phyloP scores from a whole-genome alignment of 92 coral and sea anemone species.

The Scolanthus callimorphus region DNA sequence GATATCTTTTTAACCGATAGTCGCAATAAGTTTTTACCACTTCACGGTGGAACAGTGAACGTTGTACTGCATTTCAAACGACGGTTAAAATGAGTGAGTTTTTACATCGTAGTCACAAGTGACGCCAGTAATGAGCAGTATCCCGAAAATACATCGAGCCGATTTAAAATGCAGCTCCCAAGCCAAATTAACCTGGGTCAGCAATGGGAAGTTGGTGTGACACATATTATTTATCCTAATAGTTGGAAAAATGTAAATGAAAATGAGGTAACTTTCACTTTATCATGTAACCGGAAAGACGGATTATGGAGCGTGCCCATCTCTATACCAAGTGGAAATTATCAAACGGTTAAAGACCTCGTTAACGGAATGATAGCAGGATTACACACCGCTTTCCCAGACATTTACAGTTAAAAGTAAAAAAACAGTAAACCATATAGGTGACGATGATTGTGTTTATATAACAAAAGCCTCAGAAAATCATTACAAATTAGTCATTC shows the following conservation, averaged over 20 bases:
- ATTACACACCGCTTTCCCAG: background rate
- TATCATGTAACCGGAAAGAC: background rate
- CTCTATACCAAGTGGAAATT: conserved; percentile 9
- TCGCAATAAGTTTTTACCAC: background rate
- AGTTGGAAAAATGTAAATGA: conserved; percentile 19
- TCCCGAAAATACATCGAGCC: conserved; percentile 1
- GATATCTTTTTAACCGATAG: background rate
- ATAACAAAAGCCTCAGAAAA: background rate
- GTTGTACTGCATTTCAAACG: background rate
- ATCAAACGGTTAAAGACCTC: background rate
- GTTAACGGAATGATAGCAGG: background rate
- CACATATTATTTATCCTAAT: conserved; percentile 16
- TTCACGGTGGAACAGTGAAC: background rate
- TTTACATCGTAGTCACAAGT: conserved; percentile 17
- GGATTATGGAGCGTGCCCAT: background rate
- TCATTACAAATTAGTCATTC: background rate
- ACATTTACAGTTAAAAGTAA: conserved; percentile 8
- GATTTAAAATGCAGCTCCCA: conserved; percentile 8
- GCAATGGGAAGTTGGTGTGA: conserved; percentile 25
- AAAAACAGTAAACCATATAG: background rate
- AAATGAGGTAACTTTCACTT: background rate
- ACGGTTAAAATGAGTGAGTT: conserved; percentile 10
- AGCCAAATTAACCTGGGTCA: conserved; percentile 1
- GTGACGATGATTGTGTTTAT: conserved; percentile 11
- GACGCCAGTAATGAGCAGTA: conserved; percentile 4